These are phyloP conservation scores for Sardina pilchardus DNA, from an alignment of 2,113 vertebrate genomes.

Conservation along the genomic window DNA sequence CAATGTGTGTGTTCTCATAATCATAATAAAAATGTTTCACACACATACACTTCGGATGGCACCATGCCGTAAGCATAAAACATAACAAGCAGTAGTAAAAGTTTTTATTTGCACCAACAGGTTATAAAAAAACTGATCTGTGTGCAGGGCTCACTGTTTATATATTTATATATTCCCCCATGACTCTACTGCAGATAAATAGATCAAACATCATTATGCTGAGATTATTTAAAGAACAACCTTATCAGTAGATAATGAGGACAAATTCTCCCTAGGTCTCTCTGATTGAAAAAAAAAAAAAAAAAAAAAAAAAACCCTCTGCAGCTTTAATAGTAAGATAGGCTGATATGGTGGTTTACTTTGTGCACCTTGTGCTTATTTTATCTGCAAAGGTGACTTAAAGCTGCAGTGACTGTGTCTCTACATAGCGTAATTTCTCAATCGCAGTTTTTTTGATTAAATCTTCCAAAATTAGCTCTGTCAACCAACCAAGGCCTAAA, in stretches of 20 bases:
- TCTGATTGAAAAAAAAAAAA: too few species aligned
- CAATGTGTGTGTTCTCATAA: too few species aligned
- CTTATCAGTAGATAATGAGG: background rate
- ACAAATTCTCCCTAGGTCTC: background rate
- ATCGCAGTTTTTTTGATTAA: too few species aligned
- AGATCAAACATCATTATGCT: constrained; percentile 1
- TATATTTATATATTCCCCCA: background rate
- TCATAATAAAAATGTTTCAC: too few species aligned
- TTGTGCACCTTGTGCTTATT: background rate
- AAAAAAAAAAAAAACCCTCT: background rate
- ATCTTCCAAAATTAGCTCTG: too few species aligned
- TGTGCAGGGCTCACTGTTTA: background rate
- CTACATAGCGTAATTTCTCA: background rate
- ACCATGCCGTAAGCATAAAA: background rate
- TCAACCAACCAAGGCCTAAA: background rate
- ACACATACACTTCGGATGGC: too few species aligned
- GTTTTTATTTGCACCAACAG: background rate
- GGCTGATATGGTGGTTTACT: background rate
- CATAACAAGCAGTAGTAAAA: background rate
- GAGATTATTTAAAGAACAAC: background rate
- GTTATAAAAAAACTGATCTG: background rate
- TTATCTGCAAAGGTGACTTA: background rate
- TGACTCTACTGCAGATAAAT: background rate
- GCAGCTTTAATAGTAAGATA: background rate
- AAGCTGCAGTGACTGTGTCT: background rate